These are phyloP conservation scores for Mormyrops attenuatus DNA, from an alignment of 2,797 vertebrate genomes.

Conservation along the genomic window DNA sequence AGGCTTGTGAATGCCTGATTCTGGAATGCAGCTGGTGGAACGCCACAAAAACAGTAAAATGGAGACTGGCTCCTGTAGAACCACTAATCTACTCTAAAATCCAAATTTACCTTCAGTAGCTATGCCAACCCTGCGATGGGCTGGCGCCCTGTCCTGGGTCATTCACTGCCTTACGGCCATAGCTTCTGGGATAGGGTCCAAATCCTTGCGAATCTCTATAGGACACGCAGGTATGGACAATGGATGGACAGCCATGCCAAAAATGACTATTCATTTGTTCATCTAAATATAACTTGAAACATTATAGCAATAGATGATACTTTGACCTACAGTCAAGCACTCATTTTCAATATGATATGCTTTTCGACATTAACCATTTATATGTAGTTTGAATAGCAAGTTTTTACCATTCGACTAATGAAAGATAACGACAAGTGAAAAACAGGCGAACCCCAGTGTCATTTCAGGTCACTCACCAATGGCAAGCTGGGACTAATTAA, in stretches of 20 bases:
- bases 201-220: not conserved
- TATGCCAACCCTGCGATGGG: not conserved
- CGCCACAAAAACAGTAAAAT: not conserved
- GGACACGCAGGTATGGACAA: not conserved
- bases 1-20: not conserved
- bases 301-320: not conserved
- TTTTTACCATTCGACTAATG: not conserved
- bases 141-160: not conserved
- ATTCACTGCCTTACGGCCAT: not conserved
- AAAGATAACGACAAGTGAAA: not conserved
- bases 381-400: not conserved
- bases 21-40: not conserved
- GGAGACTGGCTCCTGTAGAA: not conserved
- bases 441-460: not conserved
- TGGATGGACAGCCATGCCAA: not conserved
- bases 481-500: not conserved
- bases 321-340: not conserved
- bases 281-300: not conserved
- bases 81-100: not conserved
- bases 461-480: not conserved
- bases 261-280: not conserved
- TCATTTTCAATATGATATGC: not conserved
- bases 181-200: not conserved
- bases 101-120: not conserved
- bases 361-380: not conserved